Conservation (phyloP, 2,797 vertebrate genomes). For the Ctenopoma multispine region DNA sequence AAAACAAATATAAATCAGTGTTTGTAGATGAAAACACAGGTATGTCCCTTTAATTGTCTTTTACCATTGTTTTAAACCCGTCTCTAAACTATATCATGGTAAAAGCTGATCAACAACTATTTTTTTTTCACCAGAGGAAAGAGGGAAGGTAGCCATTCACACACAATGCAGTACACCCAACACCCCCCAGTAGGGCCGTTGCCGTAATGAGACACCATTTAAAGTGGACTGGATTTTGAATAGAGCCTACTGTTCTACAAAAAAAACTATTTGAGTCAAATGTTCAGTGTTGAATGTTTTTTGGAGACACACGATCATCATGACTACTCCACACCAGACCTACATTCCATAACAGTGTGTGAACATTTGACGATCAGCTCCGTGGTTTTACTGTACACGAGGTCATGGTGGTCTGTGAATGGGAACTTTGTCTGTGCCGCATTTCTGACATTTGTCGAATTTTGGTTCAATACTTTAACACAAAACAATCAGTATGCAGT, state of each 20-base stretch:
- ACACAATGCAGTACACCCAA: conserved; percentile 12
- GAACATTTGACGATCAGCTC: too few species aligned
- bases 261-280: not conserved
- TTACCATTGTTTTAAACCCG: not conserved
- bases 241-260: not conserved
- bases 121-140: conserved; percentile 4
- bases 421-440: too few species aligned
- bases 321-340: not conserved
- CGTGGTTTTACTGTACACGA: too few species aligned
- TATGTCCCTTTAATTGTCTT: not conserved
- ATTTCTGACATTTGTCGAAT: too few species aligned
- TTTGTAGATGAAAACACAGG: not conserved
- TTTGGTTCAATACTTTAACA: too few species aligned
- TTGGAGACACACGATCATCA: too few species aligned
- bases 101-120: conserved; percentile 11
- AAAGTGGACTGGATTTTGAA: not conserved
- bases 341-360: not conserved
- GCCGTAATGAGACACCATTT: conserved; percentile 32
- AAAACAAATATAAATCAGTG: not conserved
- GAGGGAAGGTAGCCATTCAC: not conserved
- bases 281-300: too few species aligned
- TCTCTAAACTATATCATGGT: not conserved
- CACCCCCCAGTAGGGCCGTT: not conserved
- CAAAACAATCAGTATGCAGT: too few species aligned
- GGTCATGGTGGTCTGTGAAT: too few species aligned